Conservation (phyloP, 2,888 invertebrate species). For the Dynastes grantii region DNA sequence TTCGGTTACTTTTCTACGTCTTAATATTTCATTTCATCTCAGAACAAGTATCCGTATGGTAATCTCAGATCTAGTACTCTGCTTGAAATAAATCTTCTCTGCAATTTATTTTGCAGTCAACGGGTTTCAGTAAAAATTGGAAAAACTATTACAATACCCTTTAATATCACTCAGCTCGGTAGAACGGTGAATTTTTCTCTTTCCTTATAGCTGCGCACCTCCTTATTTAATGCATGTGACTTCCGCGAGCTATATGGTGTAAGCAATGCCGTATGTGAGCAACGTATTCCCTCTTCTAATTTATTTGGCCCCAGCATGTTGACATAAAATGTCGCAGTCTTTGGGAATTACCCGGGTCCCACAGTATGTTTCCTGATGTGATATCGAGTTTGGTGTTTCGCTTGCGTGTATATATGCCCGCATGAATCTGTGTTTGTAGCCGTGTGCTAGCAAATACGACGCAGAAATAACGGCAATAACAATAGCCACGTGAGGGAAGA, state of each 20-base stretch:
- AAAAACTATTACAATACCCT: constrained; percentile 4
- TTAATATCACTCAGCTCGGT: not conserved
- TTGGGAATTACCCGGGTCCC: constrained; percentile 67
- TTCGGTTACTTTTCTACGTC: too few relatives aligned
- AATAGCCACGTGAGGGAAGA: not conserved
- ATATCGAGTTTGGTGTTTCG: constrained; percentile 36
- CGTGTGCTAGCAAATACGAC: not conserved
- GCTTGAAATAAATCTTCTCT: not conserved
- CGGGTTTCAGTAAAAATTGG: not conserved
- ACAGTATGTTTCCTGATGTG: constrained; percentile 69
- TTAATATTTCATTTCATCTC: too few relatives aligned
- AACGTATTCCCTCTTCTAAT: constrained; percentile 66
- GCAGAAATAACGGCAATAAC: constrained; percentile 20
- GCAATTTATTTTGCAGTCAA: constrained; percentile 6
- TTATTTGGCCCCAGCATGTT: constrained; percentile 65
- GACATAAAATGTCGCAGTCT: constrained; percentile 66
- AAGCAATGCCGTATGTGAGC: constrained; percentile 17
- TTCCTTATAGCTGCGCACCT: not conserved
- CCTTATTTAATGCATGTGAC: constrained; percentile 11
- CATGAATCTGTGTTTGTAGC: not conserved
- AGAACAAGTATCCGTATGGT: too few relatives aligned
- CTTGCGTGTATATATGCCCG: constrained; percentile 7
- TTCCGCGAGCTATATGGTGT: not conserved
- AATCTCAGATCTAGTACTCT: too few relatives aligned
- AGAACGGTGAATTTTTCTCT: not conserved